phyloP scores from a whole-genome alignment of 1,140 invertebrate genomes.

The Bombus haemorrhoidalis region DNA sequence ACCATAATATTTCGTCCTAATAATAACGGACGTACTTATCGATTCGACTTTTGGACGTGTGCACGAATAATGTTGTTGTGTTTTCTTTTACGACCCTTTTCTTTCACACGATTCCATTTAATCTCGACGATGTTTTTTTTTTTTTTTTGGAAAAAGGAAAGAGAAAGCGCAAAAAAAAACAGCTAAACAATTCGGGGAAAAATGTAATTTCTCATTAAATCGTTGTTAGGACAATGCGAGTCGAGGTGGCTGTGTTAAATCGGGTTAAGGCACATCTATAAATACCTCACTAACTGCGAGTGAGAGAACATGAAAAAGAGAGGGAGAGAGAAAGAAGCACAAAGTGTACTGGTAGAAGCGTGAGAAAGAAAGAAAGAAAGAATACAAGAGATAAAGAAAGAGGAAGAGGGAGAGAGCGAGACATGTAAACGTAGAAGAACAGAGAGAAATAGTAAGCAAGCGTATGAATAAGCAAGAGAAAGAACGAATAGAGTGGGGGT shows the following conservation, averaged over 20 bases:
- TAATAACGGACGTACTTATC: conserved; percentile 64
- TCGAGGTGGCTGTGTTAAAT: conserved; percentile 78
- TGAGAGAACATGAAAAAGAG: conserved; percentile 58
- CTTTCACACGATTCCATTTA: conserved; percentile 4
- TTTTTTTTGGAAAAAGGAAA: neutral
- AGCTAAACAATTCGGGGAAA: conserved; percentile 19
- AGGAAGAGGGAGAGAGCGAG: conserved; percentile 26
- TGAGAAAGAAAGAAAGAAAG: conserved; percentile 52
- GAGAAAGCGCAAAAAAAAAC: neutral
- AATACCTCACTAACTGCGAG: conserved; percentile 75
- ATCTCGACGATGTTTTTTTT: neutral
- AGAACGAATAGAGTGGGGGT: conserved; percentile 16
- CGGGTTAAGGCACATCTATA: conserved; percentile 82
- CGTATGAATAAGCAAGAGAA: conserved; percentile 35
- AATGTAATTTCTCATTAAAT: conserved; percentile 73
- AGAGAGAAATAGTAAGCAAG: conserved; percentile 48
- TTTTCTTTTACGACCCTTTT: conserved; percentile 19
- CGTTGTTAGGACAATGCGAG: conserved; percentile 74
- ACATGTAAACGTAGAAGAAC: conserved; percentile 29
- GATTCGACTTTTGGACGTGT: conserved; percentile 58
- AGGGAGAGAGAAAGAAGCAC: conserved; percentile 32
- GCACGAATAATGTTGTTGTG: conserved; percentile 46
- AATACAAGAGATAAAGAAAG: conserved; percentile 25
- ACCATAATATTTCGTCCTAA: conserved; percentile 51
- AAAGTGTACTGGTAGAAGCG: conserved; percentile 33